phyloP scores from a whole-genome alignment of 2,113 vertebrate genomes.

The Myotis yumanensis region DNA sequence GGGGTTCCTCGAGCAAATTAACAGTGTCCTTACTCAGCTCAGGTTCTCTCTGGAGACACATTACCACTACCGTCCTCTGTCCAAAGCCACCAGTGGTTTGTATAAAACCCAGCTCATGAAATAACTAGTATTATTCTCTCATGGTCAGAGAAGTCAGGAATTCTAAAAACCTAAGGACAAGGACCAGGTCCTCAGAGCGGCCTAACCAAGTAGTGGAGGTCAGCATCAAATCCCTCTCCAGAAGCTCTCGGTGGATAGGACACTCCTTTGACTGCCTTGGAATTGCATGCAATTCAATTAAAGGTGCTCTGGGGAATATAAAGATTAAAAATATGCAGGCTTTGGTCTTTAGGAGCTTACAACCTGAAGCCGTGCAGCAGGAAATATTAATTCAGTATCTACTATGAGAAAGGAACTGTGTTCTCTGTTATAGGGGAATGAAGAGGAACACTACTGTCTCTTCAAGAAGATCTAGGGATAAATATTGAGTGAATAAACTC shows the following conservation, averaged over 20 bases:
- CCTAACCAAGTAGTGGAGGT: neutral
- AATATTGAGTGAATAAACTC: neutral
- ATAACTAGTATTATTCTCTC: neutral
- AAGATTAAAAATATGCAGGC: neutral
- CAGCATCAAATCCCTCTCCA: neutral
- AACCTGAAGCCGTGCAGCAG: neutral
- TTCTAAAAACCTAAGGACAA: neutral
- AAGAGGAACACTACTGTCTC: neutral
- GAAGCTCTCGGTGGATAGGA: neutral
- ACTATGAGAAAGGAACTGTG: neutral
- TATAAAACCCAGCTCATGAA: neutral
- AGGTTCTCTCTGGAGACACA: neutral
- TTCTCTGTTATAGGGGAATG: neutral
- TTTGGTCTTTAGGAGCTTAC: neutral
- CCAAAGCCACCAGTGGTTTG: neutral
- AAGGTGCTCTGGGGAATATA: neutral
- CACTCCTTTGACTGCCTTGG: neutral
- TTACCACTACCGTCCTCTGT: neutral
- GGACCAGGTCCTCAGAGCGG: neutral
- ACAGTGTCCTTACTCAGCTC: neutral
- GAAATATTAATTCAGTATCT: constrained; percentile 16
- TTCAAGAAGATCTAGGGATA: neutral
- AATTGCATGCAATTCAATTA: neutral
- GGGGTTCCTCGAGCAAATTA: neutral
- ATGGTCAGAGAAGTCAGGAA: neutral